Evolutionary conservation across 2,888 invertebrate genomes (phyloP).

Genomic region (Cheiracanthium punctorium): DNA sequence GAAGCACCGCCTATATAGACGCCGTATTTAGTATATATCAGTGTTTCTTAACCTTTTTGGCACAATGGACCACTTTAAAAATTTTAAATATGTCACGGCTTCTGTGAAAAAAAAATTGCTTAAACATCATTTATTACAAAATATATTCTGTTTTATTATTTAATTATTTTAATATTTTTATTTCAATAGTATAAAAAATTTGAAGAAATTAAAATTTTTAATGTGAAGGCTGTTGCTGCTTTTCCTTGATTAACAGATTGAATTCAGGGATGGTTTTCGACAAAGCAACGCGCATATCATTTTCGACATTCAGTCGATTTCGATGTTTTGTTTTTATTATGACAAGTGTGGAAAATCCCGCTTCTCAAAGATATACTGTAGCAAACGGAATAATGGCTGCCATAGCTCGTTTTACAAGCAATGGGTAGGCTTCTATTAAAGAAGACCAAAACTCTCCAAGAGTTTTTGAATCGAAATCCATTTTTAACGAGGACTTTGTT

Average conservation of each 20-base stretch:
- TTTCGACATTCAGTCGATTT: slow-evolving; percentile 37
- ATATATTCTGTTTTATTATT: slow-evolving; percentile 31
- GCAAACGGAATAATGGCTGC: slow-evolving; percentile 56
- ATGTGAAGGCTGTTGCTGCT: slow-evolving; percentile 40
- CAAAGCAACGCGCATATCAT: slow-evolving; percentile 46
- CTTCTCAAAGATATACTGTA: slow-evolving; percentile 52
- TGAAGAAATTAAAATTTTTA: slow-evolving; percentile 46
- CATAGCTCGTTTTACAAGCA: slow-evolving; percentile 56
- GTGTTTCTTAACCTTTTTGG: slow-evolving; percentile 48
- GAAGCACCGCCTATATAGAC: no score
- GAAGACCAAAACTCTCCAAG: no score
- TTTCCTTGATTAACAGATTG: slow-evolving; percentile 36
- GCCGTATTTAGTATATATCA: no score
- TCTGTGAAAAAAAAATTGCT: slow-evolving; percentile 49
- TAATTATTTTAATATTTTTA: slow-evolving; percentile 43
- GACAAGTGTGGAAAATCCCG: slow-evolving; percentile 33
- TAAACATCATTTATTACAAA: slow-evolving; percentile 38
- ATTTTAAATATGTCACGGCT: slow-evolving; percentile 41
- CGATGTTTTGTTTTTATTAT: slow-evolving; percentile 36
- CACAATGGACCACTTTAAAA: slow-evolving; percentile 47
- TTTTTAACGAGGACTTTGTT: no score
- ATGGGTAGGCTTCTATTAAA: slow-evolving; percentile 52
- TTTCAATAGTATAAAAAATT: slow-evolving; percentile 40
- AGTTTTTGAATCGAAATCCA: no score
- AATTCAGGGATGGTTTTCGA: slow-evolving; percentile 40